phyloP scores from a whole-genome alignment of 2,888 invertebrate genomes.

The Papilio protenor region DNA sequence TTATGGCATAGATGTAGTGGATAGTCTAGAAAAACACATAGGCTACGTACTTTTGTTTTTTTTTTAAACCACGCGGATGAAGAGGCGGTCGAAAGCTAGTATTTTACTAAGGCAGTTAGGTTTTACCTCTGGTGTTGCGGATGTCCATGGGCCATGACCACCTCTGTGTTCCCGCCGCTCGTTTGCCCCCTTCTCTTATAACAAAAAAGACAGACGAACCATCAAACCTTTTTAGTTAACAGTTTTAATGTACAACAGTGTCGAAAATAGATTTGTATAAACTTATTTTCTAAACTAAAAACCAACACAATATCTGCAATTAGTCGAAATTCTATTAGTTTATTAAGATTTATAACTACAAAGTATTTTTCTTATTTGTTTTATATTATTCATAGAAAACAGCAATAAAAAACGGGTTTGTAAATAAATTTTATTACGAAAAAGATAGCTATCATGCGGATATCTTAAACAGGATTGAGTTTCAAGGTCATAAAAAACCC shows the following conservation, averaged over 20 bases:
- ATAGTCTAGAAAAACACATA: too few relatives aligned
- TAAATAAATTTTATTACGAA: neutral
- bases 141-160: too few relatives aligned
- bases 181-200: too few relatives aligned
- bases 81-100: too few relatives aligned
- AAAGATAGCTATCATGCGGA: slow-evolving; percentile 10
- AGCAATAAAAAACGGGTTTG: neutral
- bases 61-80: too few relatives aligned
- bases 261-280: too few relatives aligned
- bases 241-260: neutral
- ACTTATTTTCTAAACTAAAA: neutral
- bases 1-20: too few relatives aligned
- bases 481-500: slow-evolving; percentile 22
- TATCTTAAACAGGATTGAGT: neutral
- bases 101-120: neutral
- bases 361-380: neutral
- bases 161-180: too few relatives aligned
- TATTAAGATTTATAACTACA: too few relatives aligned
- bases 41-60: neutral
- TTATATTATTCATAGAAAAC: neutral
- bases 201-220: neutral
- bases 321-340: too few relatives aligned
- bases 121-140: too few relatives aligned
- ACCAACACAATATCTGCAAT: neutral
- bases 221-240: neutral